Conservation (phyloP, 2,797 vertebrate genomes). For the Triplophysa bombifrons region DNA sequence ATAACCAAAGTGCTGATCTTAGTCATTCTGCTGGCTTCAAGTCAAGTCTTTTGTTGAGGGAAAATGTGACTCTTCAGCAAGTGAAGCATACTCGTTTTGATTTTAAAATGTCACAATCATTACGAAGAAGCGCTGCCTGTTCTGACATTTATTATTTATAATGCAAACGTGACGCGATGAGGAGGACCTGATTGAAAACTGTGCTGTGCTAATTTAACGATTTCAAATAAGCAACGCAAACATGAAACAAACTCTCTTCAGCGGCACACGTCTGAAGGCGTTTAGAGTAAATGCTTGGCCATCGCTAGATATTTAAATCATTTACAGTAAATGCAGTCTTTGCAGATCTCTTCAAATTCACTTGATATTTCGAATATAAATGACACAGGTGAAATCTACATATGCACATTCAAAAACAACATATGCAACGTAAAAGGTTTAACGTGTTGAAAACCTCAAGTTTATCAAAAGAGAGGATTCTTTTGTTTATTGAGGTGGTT, state of each 20-base stretch:
- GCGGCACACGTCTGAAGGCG: neutral
- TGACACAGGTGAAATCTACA: neutral
- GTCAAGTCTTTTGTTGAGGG: conserved; percentile 61
- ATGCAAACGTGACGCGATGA: conserved; percentile 54
- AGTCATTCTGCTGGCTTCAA: conserved; percentile 59
- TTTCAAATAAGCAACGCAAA: conserved; percentile 42
- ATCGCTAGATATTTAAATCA: neutral
- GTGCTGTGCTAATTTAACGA: conserved; percentile 28
- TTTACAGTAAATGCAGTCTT: neutral
- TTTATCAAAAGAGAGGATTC: conserved; percentile 51
- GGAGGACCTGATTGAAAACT: conserved; percentile 47
- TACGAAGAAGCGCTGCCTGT: conserved; percentile 54
- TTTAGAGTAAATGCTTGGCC: too few species aligned
- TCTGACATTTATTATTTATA: conserved; percentile 58
- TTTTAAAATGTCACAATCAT: conserved; percentile 63
- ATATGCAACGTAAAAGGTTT: conserved; percentile 8
- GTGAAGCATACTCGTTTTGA: conserved; percentile 59
- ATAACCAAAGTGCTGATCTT: conserved; percentile 65
- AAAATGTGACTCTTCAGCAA: conserved; percentile 62
- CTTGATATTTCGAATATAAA: neutral
- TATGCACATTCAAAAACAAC: neutral
- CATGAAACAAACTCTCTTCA: conserved; percentile 42
- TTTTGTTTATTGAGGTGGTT: conserved; percentile 47
- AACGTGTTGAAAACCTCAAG: neutral
- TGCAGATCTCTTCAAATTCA: neutral